Evolutionary conservation across 2,113 vertebrate genomes (phyloP).

Genomic region (Progne subis): DNA sequence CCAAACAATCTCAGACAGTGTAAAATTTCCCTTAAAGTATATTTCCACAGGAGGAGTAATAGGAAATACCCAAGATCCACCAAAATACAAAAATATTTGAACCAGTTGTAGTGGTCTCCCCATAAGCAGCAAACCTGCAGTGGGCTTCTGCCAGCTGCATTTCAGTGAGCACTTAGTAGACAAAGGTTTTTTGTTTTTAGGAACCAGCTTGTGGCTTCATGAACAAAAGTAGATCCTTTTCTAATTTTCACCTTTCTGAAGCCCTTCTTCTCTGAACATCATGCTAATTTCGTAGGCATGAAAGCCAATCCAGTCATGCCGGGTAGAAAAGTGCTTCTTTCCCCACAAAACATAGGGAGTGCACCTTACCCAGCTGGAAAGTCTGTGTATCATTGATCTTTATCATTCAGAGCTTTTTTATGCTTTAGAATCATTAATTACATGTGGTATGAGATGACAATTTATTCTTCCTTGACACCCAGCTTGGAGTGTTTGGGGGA

Average conservation of each 20-base stretch:
- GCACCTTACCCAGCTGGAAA: not conserved
- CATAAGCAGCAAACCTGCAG: not conserved
- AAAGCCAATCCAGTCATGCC: not conserved
- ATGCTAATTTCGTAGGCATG: rapidly evolving
- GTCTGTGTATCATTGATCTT: not conserved
- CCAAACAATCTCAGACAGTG: not conserved
- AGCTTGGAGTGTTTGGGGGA: not conserved
- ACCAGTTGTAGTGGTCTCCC: rapidly evolving
- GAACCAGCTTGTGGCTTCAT: not conserved
- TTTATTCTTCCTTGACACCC: not conserved
- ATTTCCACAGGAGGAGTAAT: not conserved
- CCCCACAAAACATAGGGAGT: not conserved
- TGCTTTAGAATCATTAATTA: not conserved
- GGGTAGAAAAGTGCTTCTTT: not conserved
- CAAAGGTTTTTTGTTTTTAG: not conserved
- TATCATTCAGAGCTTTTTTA: not conserved
- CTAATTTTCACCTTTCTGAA: not conserved
- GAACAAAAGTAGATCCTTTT: not conserved
- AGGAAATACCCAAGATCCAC: not conserved
- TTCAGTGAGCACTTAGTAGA: not conserved
- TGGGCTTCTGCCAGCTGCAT: not conserved
- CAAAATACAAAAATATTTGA: not conserved
- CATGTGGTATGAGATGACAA: not conserved
- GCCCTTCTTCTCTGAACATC: not conserved
- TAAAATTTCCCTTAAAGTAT: not conserved